These are phyloP conservation scores for Eulemur rufifrons DNA, from an alignment of 2,113 vertebrate genomes.

Conservation along the genomic window DNA sequence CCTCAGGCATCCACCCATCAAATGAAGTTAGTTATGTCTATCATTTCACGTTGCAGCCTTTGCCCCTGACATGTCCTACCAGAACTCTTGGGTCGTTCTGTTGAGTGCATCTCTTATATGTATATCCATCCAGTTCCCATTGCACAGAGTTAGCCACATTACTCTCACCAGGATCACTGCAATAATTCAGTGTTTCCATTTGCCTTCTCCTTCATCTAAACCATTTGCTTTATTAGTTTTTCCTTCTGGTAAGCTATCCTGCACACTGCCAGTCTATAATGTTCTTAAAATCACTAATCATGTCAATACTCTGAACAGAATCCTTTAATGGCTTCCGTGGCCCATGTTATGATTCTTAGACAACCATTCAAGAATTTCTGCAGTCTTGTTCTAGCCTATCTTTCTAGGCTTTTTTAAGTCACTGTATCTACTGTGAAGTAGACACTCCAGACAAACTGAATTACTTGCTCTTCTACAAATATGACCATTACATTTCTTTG, in stretches of 20 bases:
- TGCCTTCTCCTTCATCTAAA: neutral
- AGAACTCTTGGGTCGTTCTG: neutral
- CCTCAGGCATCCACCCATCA: neutral
- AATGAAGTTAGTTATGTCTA: neutral
- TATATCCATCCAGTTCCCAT: neutral
- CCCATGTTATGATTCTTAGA: neutral
- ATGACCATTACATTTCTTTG: neutral
- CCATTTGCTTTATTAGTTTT: neutral
- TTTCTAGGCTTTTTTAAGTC: neutral
- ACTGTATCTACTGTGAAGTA: neutral
- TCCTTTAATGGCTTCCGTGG: neutral
- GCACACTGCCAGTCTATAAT: neutral
- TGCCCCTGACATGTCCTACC: neutral
- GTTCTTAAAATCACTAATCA: neutral
- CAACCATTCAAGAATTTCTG: neutral
- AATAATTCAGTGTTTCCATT: neutral
- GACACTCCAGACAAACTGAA: neutral
- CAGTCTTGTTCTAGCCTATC: neutral
- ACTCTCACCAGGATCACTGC: neutral
- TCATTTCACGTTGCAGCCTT: neutral
- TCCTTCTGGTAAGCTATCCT: neutral
- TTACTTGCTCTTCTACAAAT: neutral
- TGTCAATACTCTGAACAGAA: neutral
- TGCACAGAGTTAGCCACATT: neutral
- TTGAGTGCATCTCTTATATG: neutral